Percentiles rank a stretch among this genome's conserved stretches.
phyloP scores from a whole-genome alignment of 1,140 invertebrate species.

The Chironomus striatipennis region DNA sequence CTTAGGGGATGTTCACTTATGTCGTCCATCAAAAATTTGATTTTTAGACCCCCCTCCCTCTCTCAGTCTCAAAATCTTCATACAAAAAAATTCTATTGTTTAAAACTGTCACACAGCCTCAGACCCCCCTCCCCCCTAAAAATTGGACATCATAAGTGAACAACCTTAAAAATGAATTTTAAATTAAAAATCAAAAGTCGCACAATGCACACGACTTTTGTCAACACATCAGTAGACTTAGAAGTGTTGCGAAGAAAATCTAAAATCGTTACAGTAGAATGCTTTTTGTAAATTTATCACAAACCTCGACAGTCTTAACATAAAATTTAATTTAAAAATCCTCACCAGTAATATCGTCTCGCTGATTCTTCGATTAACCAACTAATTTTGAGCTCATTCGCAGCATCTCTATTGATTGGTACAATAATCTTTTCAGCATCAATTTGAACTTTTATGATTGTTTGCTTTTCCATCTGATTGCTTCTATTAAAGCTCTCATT shows the following conservation, averaged over 20 bases:
- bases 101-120: no score
- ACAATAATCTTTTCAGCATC: slow-evolving; percentile 54
- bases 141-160: no score
- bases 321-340: slow-evolving; percentile 24
- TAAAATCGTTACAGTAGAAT: not conserved
- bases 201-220: no score
- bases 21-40: no score
- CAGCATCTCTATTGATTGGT: slow-evolving; percentile 48
- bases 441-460: slow-evolving; percentile 50
- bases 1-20: no score
- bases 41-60: no score
- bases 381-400: slow-evolving; percentile 50
- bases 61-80: no score
- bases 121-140: no score
- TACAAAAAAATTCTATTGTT: no score
- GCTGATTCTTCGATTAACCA: slow-evolving; percentile 62
- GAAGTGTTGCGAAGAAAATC: not conserved
- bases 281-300: slow-evolving; percentile 22
- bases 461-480: slow-evolving; percentile 28
- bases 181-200: no score
- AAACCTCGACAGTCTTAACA: not conserved
- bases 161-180: no score
- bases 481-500: not conserved
- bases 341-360: slow-evolving; percentile 58
- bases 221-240: no score